A percentile compares a stretch with the other conserved stretches of the same genome.
phyloP scores from a whole-genome alignment of 2,113 vertebrate genomes.

The Stigmatopora nigra region DNA sequence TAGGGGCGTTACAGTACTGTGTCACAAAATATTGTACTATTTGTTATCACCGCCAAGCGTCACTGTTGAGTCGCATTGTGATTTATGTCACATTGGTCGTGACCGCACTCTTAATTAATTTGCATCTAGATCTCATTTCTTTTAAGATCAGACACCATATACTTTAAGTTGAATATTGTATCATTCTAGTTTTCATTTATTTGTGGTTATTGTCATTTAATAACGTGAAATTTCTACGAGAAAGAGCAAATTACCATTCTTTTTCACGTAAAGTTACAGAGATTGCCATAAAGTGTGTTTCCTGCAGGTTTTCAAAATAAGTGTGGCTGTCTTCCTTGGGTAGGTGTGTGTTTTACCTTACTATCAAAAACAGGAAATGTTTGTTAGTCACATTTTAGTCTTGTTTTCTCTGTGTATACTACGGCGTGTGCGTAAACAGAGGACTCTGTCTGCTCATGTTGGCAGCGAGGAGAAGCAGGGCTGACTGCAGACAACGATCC shows the following conservation, averaged over 20 bases:
- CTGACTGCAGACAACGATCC: conserved; percentile 29
- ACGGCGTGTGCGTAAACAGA: conserved; percentile 50
- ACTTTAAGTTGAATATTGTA: neutral
- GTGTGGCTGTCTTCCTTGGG: neutral
- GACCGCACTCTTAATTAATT: conserved; percentile 46
- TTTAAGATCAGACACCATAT: neutral
- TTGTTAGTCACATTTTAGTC: neutral
- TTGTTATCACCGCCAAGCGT: conserved; percentile 16
- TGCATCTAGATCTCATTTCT: conserved; percentile 20
- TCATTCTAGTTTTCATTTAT: neutral
- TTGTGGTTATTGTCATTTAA: neutral
- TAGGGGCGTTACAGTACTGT: conserved; percentile 8
- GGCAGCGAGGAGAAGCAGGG: conserved; percentile 33
- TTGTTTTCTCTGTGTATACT: neutral
- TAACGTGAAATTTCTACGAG: neutral
- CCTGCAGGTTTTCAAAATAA: conserved; percentile 35
- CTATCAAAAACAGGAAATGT: conserved; percentile 10
- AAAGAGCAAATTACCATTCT: neutral
- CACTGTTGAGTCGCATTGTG: conserved; percentile 27
- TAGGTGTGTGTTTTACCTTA: neutral
- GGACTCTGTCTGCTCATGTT: conserved; percentile 40
- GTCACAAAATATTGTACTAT: neutral
- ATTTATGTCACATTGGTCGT: conserved; percentile 34
- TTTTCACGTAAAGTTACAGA: neutral
- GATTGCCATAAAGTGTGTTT: neutral